These are phyloP conservation scores for Enhydra lutris DNA, from an alignment of 2,113 vertebrate species.

Conservation along the genomic window DNA sequence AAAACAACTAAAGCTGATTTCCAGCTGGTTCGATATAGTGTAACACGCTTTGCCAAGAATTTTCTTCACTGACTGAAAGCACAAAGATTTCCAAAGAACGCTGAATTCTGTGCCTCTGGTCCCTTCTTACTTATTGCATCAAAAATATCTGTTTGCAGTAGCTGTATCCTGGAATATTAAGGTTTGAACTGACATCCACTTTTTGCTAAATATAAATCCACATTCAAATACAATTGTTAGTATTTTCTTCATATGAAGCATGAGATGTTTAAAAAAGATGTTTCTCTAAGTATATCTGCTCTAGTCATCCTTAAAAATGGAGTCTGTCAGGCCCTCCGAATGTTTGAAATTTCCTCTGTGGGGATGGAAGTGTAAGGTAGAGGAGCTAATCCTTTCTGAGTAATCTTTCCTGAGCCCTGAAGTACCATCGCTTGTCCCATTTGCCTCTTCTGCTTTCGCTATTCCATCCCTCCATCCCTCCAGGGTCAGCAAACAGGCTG, in stretches of 20 bases:
- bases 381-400: neutral
- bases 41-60: neutral
- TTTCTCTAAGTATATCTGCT: neutral
- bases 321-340: neutral
- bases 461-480: neutral
- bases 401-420: neutral
- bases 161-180: neutral
- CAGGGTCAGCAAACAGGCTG: neutral
- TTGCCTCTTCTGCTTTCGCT: neutral
- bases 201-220: conserved; percentile 22
- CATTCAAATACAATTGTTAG: neutral
- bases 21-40: neutral
- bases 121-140: neutral
- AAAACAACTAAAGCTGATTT: conserved; percentile 29
- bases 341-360: neutral
- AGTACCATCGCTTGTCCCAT: neutral
- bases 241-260: neutral
- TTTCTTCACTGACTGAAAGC: neutral
- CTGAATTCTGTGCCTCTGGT: neutral
- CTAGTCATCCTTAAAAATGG: neutral
- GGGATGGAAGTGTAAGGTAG: too few species aligned
- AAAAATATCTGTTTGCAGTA: neutral
- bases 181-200: neutral
- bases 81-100: neutral
- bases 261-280: neutral